A percentile compares a stretch with the other conserved stretches of the same genome.
Conservation (phyloP, 2,888 invertebrate genomes). For the Sphinx pinastri region DNA sequence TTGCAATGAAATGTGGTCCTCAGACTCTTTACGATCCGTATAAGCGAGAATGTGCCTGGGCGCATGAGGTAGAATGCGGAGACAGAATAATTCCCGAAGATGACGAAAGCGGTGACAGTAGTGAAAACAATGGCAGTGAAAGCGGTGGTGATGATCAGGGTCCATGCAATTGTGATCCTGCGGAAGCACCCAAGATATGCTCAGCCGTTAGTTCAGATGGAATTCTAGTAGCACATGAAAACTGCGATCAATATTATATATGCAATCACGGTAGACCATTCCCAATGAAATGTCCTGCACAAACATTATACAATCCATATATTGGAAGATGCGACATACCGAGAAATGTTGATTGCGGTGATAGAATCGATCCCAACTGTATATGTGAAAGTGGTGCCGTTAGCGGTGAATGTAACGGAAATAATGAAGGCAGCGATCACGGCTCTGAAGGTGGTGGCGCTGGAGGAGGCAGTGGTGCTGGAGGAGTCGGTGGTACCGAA, state of each 20-base stretch:
- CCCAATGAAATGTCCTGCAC: constrained; percentile 36
- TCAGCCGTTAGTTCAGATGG: constrained; percentile 45
- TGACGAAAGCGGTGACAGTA: neutral
- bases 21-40: constrained; percentile 45
- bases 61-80: constrained; percentile 40
- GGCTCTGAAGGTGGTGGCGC: too few relatives aligned
- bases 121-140: constrained; percentile 22
- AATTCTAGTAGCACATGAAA: constrained; percentile 50
- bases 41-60: constrained; percentile 45
- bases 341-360: constrained; percentile 49
- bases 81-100: constrained; percentile 36
- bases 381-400: constrained; percentile 19
- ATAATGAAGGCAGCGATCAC: neutral
- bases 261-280: constrained; percentile 47
- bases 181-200: constrained; percentile 48
- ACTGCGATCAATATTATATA: constrained; percentile 53
- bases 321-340: constrained; percentile 53
- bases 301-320: constrained; percentile 45
- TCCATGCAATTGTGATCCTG: constrained; percentile 39
- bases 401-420: constrained; percentile 17
- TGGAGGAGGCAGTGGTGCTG: too few relatives aligned
- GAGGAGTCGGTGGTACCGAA: too few relatives aligned
- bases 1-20: constrained; percentile 38
- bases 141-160: constrained; percentile 32
- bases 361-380: constrained; percentile 38